Evolutionary conservation across 2,113 vertebrate genomes (phyloP).

Genomic region (Sarotherodon lohbergeri): DNA sequence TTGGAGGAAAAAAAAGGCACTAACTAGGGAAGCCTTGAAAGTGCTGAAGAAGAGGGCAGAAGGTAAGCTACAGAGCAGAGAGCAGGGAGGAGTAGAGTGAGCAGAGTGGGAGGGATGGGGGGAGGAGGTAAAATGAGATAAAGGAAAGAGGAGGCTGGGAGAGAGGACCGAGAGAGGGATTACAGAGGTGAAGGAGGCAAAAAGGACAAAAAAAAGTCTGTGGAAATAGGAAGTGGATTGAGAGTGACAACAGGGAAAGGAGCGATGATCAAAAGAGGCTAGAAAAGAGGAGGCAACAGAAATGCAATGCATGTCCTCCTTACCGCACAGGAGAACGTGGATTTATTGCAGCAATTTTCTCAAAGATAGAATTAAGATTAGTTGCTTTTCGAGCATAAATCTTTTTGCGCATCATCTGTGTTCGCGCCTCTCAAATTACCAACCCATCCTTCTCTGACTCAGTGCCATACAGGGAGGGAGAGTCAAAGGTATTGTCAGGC

Average conservation of each 20-base stretch:
- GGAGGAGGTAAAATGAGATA: slow-evolving; percentile 21
- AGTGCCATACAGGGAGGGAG: slow-evolving; percentile 6
- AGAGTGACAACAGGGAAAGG: slow-evolving; percentile 12
- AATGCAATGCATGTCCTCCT: neutral
- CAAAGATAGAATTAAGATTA: neutral
- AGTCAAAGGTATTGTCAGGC: slow-evolving; percentile 40
- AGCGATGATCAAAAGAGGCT: slow-evolving; percentile 25
- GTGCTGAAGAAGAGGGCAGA: slow-evolving; percentile 43
- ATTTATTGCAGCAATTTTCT: neutral
- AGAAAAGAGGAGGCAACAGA: neutral
- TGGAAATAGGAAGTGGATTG: slow-evolving; percentile 42
- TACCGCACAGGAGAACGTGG: neutral
- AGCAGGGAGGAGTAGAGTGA: slow-evolving; percentile 5
- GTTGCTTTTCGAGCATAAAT: neutral
- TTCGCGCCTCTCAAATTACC: slow-evolving; percentile 26
- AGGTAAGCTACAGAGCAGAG: slow-evolving; percentile 25
- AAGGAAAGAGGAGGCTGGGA: slow-evolving; percentile 4
- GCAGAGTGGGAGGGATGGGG: neutral
- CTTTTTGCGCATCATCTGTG: slow-evolving; percentile 6
- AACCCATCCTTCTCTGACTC: slow-evolving; percentile 29
- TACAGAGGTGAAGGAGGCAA: slow-evolving; percentile 39
- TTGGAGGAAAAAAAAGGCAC: slow-evolving; percentile 24
- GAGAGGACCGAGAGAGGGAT: slow-evolving; percentile 27
- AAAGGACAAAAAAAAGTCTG: slow-evolving; percentile 7
- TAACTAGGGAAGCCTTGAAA: slow-evolving; percentile 56